phyloP scores from a whole-genome alignment of 2,888 invertebrate species.

The Coleophora flavipennella region DNA sequence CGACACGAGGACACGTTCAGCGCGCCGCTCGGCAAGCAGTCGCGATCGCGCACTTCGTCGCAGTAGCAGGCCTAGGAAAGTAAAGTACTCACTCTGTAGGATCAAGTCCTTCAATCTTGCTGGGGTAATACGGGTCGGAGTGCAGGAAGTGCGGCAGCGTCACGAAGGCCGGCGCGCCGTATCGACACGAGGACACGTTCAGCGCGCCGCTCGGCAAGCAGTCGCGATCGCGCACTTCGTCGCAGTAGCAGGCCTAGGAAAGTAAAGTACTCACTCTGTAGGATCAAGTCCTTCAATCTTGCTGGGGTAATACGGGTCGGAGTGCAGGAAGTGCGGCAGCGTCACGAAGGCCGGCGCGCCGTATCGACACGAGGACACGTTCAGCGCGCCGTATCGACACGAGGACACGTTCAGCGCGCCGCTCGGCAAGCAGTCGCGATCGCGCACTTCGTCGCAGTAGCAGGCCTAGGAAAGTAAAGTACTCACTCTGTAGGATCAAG shows the following conservation, averaged over 20 bases:
- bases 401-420: constrained; percentile 82
- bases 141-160: constrained; percentile 87
- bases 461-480: constrained; percentile 68
- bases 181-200: constrained; percentile 83
- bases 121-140: constrained; percentile 77
- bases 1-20: constrained; percentile 83
- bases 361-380: no score
- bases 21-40: constrained; percentile 73
- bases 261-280: constrained; percentile 74
- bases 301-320: constrained; percentile 76
- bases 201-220: no score
- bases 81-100: constrained; percentile 58
- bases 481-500: constrained; percentile 68
- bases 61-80: constrained; percentile 79
- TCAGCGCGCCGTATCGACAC: constrained; percentile 81
- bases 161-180: constrained; percentile 86
- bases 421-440: constrained; percentile 54
- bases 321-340: constrained; percentile 85
- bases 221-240: no score
- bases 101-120: constrained; percentile 76
- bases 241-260: no score
- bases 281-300: constrained; percentile 80
- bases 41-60: constrained; percentile 39
- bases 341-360: constrained; percentile 88
- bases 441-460: constrained; percentile 71